phyloP scores from a whole-genome alignment of 2,797 vertebrate species.

The Bovichtus diacanthus region DNA sequence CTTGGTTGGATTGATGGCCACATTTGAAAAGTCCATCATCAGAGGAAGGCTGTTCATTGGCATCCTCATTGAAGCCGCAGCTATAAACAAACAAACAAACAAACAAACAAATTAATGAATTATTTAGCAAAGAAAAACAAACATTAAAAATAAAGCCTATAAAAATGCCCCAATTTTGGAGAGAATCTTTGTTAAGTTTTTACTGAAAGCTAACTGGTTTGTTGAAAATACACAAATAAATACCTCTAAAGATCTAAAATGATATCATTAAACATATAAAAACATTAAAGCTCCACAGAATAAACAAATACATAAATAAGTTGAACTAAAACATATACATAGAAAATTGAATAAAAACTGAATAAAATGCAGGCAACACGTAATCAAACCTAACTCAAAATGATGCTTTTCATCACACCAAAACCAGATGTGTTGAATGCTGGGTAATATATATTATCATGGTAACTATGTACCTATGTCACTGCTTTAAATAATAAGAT shows the following conservation, averaged over 20 bases:
- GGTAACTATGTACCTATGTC: not conserved
- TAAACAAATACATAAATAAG: not conserved
- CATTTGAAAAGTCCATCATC: slow-evolving; percentile 53
- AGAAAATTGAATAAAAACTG: not conserved
- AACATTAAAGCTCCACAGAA: not conserved
- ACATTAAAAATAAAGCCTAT: not conserved
- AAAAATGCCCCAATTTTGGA: not conserved
- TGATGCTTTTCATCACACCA: not conserved
- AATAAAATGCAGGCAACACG: not conserved
- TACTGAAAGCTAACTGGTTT: slow-evolving; percentile 1
- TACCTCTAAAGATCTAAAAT: not conserved
- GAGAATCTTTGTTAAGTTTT: not conserved
- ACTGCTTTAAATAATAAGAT: not conserved
- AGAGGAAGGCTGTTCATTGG: slow-evolving; percentile 79
- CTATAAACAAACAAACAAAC: slow-evolving; percentile 4
- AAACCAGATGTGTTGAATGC: not conserved
- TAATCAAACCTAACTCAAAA: not conserved
- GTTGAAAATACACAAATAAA: not conserved
- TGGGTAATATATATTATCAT: not conserved
- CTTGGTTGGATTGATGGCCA: not conserved
- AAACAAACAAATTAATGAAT: not conserved
- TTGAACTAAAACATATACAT: not conserved
- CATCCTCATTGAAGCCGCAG: slow-evolving; percentile 63
- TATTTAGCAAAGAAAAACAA: not conserved
- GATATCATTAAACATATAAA: not conserved